Conservation (phyloP, 2,113 vertebrate genomes). For the Scopus umbretta region DNA sequence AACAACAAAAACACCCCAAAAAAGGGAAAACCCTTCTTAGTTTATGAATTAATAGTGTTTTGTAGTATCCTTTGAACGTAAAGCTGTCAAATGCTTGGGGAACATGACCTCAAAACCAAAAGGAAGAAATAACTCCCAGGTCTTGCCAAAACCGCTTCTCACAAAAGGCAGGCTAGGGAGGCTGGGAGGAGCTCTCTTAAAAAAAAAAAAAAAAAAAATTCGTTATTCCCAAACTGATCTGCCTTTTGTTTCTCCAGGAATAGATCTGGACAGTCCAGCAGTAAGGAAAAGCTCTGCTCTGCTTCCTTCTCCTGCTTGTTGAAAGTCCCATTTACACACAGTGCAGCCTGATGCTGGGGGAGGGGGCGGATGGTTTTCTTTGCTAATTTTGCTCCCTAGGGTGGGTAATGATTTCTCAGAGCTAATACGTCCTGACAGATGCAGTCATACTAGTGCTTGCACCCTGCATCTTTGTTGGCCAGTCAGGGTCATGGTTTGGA, state of each 20-base stretch:
- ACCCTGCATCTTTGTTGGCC: slow-evolving; percentile 6
- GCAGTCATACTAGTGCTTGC: background rate
- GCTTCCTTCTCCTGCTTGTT: background rate
- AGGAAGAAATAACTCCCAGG: background rate
- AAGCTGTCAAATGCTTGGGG: background rate
- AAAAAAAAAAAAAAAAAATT: background rate
- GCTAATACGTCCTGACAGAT: slow-evolving; percentile 41
- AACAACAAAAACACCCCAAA: background rate
- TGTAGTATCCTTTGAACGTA: background rate
- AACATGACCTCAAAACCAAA: background rate
- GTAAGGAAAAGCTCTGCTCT: background rate
- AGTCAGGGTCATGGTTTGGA: background rate
- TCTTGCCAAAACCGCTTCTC: background rate
- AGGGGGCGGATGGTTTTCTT: background rate
- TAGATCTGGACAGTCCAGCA: background rate
- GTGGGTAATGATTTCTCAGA: slow-evolving; percentile 34
- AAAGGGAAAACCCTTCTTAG: background rate
- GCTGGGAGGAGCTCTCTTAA: background rate
- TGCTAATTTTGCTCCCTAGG: slow-evolving; percentile 50
- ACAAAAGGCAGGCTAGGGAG: background rate
- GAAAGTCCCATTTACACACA: background rate
- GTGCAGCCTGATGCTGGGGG: background rate
- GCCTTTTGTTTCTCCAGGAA: background rate
- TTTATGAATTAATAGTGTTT: background rate
- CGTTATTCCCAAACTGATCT: background rate